These are phyloP conservation scores for Melanophora roralis DNA, from an alignment of 2,888 invertebrate species.

Conservation along the genomic window DNA sequence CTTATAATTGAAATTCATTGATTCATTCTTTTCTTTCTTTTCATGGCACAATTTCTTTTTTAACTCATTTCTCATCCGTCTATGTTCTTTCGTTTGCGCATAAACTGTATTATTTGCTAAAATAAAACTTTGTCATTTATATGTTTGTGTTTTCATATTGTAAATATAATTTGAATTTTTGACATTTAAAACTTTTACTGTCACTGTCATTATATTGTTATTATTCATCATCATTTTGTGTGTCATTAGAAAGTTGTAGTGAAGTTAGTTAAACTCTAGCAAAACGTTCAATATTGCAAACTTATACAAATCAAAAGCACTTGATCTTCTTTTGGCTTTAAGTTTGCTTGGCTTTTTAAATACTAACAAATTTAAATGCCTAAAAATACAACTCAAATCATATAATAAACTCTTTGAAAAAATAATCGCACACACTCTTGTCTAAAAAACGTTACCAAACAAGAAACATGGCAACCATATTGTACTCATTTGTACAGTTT, in stretches of 20 bases:
- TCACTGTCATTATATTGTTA: constrained; percentile 39
- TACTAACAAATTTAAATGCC: constrained; percentile 27
- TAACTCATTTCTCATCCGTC: constrained; percentile 12
- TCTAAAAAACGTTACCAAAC: constrained; percentile 9
- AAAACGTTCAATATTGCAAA: constrained; percentile 74
- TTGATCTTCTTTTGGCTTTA: constrained; percentile 55
- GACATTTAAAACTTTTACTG: constrained; percentile 10
- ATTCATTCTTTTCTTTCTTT: not conserved
- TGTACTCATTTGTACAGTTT: constrained; percentile 62
- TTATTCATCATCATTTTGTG: constrained; percentile 7
- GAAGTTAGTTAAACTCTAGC: constrained; percentile 77
- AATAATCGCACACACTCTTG: constrained; percentile 19
- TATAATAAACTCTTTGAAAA: constrained; percentile 2
- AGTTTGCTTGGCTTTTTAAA: constrained; percentile 44
- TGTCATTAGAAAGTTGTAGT: constrained; percentile 76
- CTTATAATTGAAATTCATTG: not conserved
- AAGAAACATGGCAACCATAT: constrained; percentile 31
- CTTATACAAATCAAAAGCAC: constrained; percentile 71
- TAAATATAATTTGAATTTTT: not conserved
- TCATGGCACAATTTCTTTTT: constrained; percentile 18
- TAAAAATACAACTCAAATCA: constrained; percentile 20
- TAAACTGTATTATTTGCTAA: not conserved
- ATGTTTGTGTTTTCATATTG: constrained; percentile 14
- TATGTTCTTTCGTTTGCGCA: constrained; percentile 8
- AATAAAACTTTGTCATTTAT: constrained; percentile 1